phyloP scores from a whole-genome alignment of 1,140 invertebrate genomes.

The Eueides isabella region DNA sequence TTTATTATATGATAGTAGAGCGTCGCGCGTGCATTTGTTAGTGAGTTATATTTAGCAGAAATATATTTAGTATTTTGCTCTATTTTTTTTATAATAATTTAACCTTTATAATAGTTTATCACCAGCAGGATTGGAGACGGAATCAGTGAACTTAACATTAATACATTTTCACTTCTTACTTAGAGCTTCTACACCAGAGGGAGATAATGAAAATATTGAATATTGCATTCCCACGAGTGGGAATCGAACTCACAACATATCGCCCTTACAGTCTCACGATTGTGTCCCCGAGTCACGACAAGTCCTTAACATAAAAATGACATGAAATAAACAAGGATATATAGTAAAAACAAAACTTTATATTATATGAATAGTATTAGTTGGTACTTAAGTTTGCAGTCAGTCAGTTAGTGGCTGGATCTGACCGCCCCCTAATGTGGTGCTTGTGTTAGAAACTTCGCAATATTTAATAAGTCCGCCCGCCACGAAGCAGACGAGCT shows the following conservation, averaged over 20 bases:
- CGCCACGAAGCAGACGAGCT: neutral
- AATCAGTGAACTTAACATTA: too few relatives aligned
- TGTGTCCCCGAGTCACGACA: neutral
- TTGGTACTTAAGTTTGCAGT: conserved; percentile 4
- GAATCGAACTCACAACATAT: too few relatives aligned
- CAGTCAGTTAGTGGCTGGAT: neutral
- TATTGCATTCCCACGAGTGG: too few relatives aligned
- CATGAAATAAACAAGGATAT: too few relatives aligned
- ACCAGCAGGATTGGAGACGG: too few relatives aligned
- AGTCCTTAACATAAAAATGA: neutral
- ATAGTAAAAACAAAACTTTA: neutral
- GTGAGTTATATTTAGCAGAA: neutral
- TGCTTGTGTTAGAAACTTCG: neutral
- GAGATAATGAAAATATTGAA: too few relatives aligned
- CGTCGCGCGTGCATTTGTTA: neutral
- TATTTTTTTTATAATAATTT: too few relatives aligned
- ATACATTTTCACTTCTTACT: too few relatives aligned
- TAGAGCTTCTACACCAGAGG: too few relatives aligned
- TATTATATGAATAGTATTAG: neutral
- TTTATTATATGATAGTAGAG: neutral
- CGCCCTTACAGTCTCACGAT: too few relatives aligned
- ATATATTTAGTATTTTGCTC: too few relatives aligned
- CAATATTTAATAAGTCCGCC: conserved; percentile 1
- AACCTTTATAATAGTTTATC: too few relatives aligned
- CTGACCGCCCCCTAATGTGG: neutral